phyloP scores from a whole-genome alignment of 2,797 vertebrate species.

The Spinibarbus caldwelli region DNA sequence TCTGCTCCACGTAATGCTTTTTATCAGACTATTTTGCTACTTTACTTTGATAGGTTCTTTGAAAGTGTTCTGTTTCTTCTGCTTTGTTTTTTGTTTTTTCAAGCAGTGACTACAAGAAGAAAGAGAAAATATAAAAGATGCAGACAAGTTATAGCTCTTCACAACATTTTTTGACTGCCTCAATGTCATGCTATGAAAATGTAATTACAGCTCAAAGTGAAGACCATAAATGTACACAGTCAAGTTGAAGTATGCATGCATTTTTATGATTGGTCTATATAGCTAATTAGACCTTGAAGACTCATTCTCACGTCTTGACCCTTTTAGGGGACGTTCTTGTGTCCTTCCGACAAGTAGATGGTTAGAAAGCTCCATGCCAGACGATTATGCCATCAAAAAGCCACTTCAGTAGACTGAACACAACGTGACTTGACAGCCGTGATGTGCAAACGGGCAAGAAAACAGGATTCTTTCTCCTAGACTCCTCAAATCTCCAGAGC shows the following conservation, averaged over 20 bases:
- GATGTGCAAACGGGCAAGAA: constrained; percentile 1
- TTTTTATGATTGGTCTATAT: constrained; percentile 16
- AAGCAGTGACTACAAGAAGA: neutral
- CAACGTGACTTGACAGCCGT: neutral
- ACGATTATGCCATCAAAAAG: constrained; percentile 51
- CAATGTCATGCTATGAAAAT: constrained; percentile 7
- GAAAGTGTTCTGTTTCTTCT: neutral
- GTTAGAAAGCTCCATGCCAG: constrained; percentile 24
- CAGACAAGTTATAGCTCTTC: neutral
- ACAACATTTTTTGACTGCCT: constrained; percentile 9
- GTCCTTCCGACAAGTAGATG: constrained; percentile 2
- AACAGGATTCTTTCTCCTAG: constrained; percentile 12
- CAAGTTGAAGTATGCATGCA: neutral
- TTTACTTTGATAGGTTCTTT: constrained; percentile 20
- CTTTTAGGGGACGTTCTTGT: neutral
- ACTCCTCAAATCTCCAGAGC: neutral
- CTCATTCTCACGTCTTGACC: constrained; percentile 13
- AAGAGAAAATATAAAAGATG: neutral
- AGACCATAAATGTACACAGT: neutral
- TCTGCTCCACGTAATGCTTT: neutral
- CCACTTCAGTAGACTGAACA: constrained; percentile 16
- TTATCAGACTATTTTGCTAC: neutral
- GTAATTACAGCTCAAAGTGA: neutral
- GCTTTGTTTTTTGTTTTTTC: neutral
- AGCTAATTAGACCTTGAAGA: neutral